Base-by-base conservation (phyloP, 2,797 vertebrate genomes). In the Holocentrus rufus region DNA sequence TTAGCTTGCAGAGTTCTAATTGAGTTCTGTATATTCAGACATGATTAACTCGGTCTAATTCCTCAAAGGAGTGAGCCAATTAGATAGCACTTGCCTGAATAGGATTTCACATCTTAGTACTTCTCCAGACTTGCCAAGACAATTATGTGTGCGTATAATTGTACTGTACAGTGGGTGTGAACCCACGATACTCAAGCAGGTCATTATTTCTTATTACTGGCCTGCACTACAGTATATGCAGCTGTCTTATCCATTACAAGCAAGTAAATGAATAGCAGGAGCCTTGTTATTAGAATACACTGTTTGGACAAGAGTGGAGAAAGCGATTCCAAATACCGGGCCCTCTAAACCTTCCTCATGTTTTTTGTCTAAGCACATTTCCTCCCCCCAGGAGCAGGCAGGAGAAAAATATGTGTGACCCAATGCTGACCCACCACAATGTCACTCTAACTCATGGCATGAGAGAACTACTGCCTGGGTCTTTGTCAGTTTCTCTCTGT, bases 1-100 rank as follows among this genome's bases (percentile, higher is more conserved):
- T 93, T 92, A 91, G 91, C 92, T 92, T 30, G 82, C 90, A 73
- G 87, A 90, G 83, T 87, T 88, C 91, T 93, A 93, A 94, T 93
- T 93, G 93, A 94, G 90, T 92, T 93, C 90, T 92, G 91, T 92
- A 92, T 92, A 92, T 92, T 91, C 92, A 93, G 92, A 91, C 91
- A 55, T 92, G 89, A 93, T 93, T 93, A 93, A 91, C 88, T 89
- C 85, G 81, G 85, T 91, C 87, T 91, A 91, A 93, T 93, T 93
- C 92, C 93, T 94, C 92, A 94, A 93, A 94, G 92, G 93, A 93
- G 91, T 81, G 87, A 88, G 91, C 90, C 92, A 92, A 92, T 93
- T 93, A 93, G 90, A 93, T 86, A 87, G 85, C 87, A 89, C 89
- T 91, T 84, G 91, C 85, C 81, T 91, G 87, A 92, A 91, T 90